These are phyloP conservation scores for Drosophila tripunctata DNA, from an alignment of 2,888 invertebrate species.

Conservation along the genomic window DNA sequence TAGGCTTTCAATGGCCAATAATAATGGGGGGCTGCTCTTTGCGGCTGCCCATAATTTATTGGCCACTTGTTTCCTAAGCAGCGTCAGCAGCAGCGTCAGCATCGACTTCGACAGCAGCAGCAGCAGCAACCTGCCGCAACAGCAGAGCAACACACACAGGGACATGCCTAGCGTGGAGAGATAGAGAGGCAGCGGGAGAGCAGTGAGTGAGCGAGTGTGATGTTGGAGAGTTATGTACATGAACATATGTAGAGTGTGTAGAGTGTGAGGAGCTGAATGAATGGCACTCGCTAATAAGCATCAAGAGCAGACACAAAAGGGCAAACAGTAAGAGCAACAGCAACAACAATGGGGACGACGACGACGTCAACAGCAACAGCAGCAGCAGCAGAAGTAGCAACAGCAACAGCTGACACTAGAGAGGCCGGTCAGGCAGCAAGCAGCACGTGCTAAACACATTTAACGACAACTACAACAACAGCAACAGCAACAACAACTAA, in stretches of 20 bases:
- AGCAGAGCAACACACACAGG: slow-evolving; percentile 11
- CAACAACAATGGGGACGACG: slow-evolving; percentile 2
- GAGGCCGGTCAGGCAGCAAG: slow-evolving; percentile 53
- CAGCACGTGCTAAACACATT: slow-evolving; percentile 78
- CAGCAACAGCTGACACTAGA: slow-evolving; percentile 52
- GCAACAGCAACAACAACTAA: slow-evolving; percentile 26
- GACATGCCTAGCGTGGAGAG: background rate
- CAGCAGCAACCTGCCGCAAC: slow-evolving; percentile 54
- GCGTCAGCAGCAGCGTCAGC: slow-evolving; percentile 24
- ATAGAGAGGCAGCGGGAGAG: slow-evolving; percentile 45
- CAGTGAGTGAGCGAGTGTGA: slow-evolving; percentile 17
- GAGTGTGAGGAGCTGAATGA: slow-evolving; percentile 59
- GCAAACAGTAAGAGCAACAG: slow-evolving; percentile 57
- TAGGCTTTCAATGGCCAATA: slow-evolving; percentile 73
- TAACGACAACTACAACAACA: slow-evolving; percentile 71
- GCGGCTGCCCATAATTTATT: slow-evolving; percentile 74
- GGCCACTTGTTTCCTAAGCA: slow-evolving; percentile 79
- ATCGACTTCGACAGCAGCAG: slow-evolving; percentile 33
- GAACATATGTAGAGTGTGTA: background rate
- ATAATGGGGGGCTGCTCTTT: slow-evolving; percentile 68
- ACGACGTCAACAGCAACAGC: slow-evolving; percentile 12
- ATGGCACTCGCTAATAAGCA: slow-evolving; percentile 78
- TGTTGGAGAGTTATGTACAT: slow-evolving; percentile 1
- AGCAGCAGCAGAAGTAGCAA: slow-evolving; percentile 54
- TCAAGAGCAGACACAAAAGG: slow-evolving; percentile 78